phyloP scores from a whole-genome alignment of 2,888 invertebrate genomes.

The Megalurothrips usitatus region DNA sequence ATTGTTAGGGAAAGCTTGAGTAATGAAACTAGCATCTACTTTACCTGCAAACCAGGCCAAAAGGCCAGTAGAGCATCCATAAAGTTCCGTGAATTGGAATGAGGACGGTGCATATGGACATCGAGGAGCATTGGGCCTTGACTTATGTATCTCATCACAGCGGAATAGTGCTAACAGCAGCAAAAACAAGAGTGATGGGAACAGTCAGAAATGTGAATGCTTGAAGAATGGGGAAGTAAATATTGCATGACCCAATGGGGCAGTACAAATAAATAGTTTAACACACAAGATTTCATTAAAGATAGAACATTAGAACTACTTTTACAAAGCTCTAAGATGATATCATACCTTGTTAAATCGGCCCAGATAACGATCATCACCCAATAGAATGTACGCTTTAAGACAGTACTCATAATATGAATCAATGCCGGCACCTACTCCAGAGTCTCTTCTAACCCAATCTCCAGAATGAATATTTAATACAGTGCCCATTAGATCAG shows the following conservation, averaged over 20 bases:
- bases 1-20: background rate
- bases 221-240: conserved; percentile 19
- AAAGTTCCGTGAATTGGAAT: conserved; percentile 88
- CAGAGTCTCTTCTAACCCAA: conserved; percentile 94
- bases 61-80: conserved; percentile 97
- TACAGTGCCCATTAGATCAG: conserved; percentile 95
- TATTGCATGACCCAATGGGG: background rate
- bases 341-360: conserved; percentile 67
- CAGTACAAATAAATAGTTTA: background rate
- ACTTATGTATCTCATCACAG: conserved; percentile 95
- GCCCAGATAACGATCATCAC: conserved; percentile 88
- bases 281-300: background rate
- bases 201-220: too few species aligned
- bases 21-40: conserved; percentile 10
- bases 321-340: background rate
- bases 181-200: too few species aligned
- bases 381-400: conserved; percentile 92
- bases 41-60: conserved; percentile 94
- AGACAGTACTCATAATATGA: conserved; percentile 98
- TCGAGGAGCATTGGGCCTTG: conserved; percentile 92
- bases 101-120: conserved; percentile 94
- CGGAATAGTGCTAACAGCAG: conserved; percentile 74
- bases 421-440: conserved; percentile 98
- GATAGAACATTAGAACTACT: background rate
- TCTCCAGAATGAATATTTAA: conserved; percentile 97